Evolutionary conservation across 2,888 invertebrate genomes (phyloP).

Genomic region (Sinhomidia bicolor): DNA sequence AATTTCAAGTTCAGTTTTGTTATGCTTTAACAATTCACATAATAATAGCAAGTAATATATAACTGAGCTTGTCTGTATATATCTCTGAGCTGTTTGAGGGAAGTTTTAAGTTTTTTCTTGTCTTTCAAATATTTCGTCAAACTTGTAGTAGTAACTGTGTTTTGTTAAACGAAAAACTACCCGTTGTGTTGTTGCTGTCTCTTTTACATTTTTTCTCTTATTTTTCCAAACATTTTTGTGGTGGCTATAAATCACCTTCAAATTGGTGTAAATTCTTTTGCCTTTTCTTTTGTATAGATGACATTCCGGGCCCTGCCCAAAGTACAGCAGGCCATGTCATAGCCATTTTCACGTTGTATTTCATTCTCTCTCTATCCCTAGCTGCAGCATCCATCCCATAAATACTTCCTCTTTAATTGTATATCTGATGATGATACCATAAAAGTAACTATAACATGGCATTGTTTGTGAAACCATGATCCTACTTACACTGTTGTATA

Average conservation of each 20-base stretch:
- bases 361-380: no score
- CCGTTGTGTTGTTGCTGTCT: neutral
- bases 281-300: conserved; percentile 58
- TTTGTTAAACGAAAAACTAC: conserved; percentile 19
- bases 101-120: neutral
- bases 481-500: conserved; percentile 35
- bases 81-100: no score
- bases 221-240: conserved; percentile 45
- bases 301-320: conserved; percentile 62
- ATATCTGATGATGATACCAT: conserved; percentile 59
- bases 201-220: neutral
- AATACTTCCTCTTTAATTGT: conserved; percentile 40
- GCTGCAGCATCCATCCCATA: conserved; percentile 25
- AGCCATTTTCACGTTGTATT: neutral
- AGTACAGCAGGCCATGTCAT: conserved; percentile 18
- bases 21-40: no score
- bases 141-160: conserved; percentile 19
- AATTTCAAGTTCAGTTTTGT: no score
- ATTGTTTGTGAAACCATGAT: conserved; percentile 44
- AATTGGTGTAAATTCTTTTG: conserved; percentile 74
- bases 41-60: no score
- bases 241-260: conserved; percentile 73
- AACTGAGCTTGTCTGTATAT: no score
- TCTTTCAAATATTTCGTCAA: no score
- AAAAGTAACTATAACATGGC: conserved; percentile 57